phyloP scores from a whole-genome alignment of 2,888 invertebrate genomes.

The Arrhopalites spinosus region DNA sequence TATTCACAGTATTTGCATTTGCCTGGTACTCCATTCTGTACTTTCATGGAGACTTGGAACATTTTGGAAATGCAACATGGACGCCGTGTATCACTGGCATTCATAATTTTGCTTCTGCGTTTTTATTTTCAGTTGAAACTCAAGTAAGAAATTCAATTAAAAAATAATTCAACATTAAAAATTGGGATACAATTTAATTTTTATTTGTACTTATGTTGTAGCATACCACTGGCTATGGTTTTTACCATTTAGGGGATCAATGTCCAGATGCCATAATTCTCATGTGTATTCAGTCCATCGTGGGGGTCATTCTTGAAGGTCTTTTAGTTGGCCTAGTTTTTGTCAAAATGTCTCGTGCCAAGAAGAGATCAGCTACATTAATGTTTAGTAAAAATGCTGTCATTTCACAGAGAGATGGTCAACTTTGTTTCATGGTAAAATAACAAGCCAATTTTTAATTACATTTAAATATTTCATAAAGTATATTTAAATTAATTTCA shows the following conservation, averaged over 20 bases:
- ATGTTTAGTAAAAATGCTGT: constrained; percentile 88
- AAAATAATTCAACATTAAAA: no score
- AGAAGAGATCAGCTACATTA: constrained; percentile 89
- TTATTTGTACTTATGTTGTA: no score
- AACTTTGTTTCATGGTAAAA: constrained; percentile 72
- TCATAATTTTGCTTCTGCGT: constrained; percentile 30
- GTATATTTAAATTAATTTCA: neutral
- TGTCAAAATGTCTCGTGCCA: constrained; percentile 93
- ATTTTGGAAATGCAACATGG: constrained; percentile 28
- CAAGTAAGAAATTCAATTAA: no score
- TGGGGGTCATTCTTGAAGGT: constrained; percentile 48
- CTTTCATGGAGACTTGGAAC: constrained; percentile 38
- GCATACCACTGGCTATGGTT: constrained; percentile 75
- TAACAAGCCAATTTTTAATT: no score
- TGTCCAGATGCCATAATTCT: constrained; percentile 46
- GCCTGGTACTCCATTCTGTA: constrained; percentile 36
- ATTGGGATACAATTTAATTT: no score
- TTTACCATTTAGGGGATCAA: constrained; percentile 44
- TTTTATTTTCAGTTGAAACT: constrained; percentile 62
- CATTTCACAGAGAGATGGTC: constrained; percentile 81
- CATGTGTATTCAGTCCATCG: constrained; percentile 32
- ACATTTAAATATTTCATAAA: neutral
- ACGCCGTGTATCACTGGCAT: constrained; percentile 32
- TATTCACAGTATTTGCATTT: constrained; percentile 32
- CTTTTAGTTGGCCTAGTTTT: constrained; percentile 70